Evolutionary conservation across 2,888 invertebrate species (phyloP).

Genomic region (Adelphocoris suturalis): DNA sequence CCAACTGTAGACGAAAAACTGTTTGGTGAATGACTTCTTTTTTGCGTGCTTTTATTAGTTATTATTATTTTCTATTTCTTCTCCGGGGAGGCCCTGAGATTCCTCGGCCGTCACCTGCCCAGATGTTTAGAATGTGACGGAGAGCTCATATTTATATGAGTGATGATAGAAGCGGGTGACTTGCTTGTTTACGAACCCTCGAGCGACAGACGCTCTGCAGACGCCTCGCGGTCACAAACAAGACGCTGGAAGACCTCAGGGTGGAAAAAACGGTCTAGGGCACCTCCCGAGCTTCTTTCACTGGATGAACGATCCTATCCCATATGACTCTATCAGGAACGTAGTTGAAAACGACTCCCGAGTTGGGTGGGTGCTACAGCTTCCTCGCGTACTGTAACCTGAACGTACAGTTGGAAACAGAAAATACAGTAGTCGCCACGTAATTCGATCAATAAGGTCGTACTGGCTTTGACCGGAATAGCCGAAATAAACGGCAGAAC

Average conservation of each 20-base stretch:
- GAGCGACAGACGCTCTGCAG: slow-evolving; percentile 2
- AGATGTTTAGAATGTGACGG: slow-evolving; percentile 18
- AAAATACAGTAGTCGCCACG: too few relatives aligned
- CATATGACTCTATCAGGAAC: too few relatives aligned
- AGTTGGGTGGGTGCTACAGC: too few relatives aligned
- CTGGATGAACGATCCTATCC: too few relatives aligned
- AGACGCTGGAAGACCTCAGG: not conserved
- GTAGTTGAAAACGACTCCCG: too few relatives aligned
- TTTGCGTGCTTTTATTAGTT: not conserved
- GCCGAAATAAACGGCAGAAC: too few relatives aligned
- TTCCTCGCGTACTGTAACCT: too few relatives aligned
- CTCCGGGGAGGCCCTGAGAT: not conserved
- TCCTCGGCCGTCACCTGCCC: not conserved
- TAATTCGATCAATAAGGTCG: too few relatives aligned
- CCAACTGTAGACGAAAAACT: too few relatives aligned
- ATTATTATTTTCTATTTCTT: not conserved
- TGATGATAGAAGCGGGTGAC: slow-evolving; percentile 25
- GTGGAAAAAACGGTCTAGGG: not conserved
- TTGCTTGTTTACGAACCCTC: slow-evolving; percentile 25
- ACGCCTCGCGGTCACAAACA: not conserved
- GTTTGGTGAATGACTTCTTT: not conserved
- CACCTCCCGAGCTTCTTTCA: not conserved
- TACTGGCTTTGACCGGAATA: too few relatives aligned
- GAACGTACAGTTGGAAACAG: too few relatives aligned
- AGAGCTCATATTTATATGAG: slow-evolving; percentile 11